A percentile compares a stretch with the other conserved stretches of the same genome.
These are phyloP conservation scores for Pectinophora gossypiella DNA, from an alignment of 1,140 invertebrate genomes.

Conservation along the genomic window DNA sequence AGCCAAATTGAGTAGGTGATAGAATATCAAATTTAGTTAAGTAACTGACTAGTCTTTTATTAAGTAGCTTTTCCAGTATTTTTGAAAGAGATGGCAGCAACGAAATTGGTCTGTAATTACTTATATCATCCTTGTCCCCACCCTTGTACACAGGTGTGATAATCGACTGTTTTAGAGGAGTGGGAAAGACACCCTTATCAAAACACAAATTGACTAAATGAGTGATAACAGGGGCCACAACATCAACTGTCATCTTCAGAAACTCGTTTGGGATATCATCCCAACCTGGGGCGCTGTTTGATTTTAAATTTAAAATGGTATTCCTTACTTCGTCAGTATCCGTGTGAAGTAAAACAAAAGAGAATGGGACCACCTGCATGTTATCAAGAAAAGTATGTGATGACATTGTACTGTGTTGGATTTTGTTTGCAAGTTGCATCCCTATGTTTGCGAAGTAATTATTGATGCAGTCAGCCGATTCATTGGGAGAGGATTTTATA, in stretches of 20 bases:
- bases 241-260: conserved; percentile 5
- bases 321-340: conserved; percentile 12
- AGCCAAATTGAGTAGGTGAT: conserved; percentile 4
- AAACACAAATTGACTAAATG: conserved; percentile 12
- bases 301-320: conserved; percentile 12
- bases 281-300: conserved; percentile 12
- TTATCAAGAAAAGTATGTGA: not conserved
- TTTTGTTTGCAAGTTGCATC: conserved; percentile 4
- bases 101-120: conserved; percentile 16
- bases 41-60: conserved; percentile 8
- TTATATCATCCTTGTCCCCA: conserved; percentile 9
- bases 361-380: conserved; percentile 5
- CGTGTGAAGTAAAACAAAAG: conserved; percentile 15
- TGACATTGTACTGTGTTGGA: not conserved
- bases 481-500: not conserved
- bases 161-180: conserved; percentile 11
- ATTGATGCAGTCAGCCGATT: conserved; percentile 9
- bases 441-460: conserved; percentile 17
- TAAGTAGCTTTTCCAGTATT: conserved; percentile 12
- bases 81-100: conserved; percentile 10
- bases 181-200: conserved; percentile 8
- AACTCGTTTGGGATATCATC: conserved; percentile 13
- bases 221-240: conserved; percentile 8
- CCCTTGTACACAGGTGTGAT: conserved; percentile 13
- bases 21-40: conserved; percentile 3